Evolutionary conservation across 2,113 vertebrate species (phyloP), one percentile per base, ranked within the genome.

Genomic region (Eulemur rufifrons): DNA sequence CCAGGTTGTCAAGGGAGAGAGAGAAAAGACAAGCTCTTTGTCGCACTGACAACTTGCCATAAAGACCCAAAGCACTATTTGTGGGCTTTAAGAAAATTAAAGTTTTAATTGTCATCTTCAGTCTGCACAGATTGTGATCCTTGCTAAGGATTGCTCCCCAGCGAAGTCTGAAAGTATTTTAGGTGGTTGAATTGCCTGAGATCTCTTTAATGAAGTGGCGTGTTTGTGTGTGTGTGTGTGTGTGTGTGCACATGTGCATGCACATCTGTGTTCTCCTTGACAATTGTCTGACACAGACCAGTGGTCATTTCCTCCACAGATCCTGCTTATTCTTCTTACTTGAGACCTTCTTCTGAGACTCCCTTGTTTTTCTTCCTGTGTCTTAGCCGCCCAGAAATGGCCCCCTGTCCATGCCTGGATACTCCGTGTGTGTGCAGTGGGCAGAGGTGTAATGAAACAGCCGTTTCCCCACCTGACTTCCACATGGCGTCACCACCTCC

Each of bases 101-200:
- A n/a, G 39, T 95, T 97, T 96, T 96, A 94, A 97, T 96, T 95
- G 92, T 95, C 76, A 80, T 94, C 76, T 82, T 95, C 84, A 81
- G 14, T 86, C 82, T 77, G 56, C 54, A 45, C 63, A 88, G 86
- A 88, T 95, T 96, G 90, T 88, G 88, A 91, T 97, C 73, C 56
- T 94, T 91, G 52, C 73, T 96, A 68, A 78, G 87, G 80, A 97
- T 94, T 0, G 3, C 73, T 97, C 92, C 94, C 52, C 1, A 86
- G 92, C 71, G 96, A 91, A 69, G 81, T 86, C 61, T 92, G 32
- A 63, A 93, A 90, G 29, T 85, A 50, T 27, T 68, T 82, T 52
- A 25, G 61, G 68, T 91, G 78, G 77, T 42, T 3, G 29, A 15
- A 66, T 84, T 97, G 71, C 85, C 68, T 91, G 77, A 78, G 61